phyloP scores from a whole-genome alignment of 1,140 invertebrate genomes.

The Brachionus calyciflorus region DNA sequence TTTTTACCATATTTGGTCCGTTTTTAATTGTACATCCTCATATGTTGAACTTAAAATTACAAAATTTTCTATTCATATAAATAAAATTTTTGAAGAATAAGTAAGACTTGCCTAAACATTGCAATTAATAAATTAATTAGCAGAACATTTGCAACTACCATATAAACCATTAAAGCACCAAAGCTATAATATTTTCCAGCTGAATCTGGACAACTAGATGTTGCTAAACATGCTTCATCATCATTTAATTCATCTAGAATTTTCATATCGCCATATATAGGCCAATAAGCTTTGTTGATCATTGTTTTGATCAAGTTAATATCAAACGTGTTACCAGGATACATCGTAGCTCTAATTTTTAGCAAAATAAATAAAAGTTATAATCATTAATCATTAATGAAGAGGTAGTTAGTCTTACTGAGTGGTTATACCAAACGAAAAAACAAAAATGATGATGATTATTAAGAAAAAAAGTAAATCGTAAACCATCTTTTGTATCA shows the following conservation, averaged over 20 bases:
- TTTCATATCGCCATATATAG: slow-evolving; percentile 58
- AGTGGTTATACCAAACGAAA: neutral
- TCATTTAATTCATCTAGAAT: slow-evolving; percentile 52
- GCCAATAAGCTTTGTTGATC: slow-evolving; percentile 56
- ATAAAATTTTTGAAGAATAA: neutral
- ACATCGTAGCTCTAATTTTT: slow-evolving; percentile 50
- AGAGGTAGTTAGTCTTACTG: neutral
- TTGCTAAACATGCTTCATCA: neutral
- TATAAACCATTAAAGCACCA: slow-evolving; percentile 49
- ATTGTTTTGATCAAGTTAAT: neutral
- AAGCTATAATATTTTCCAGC: neutral
- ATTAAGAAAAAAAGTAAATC: neutral
- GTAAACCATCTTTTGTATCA: slow-evolving; percentile 57
- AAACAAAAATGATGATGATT: slow-evolving; percentile 3
- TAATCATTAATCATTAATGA: neutral
- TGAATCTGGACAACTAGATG: neutral
- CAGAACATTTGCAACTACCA: slow-evolving; percentile 56
- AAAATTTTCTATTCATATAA: neutral
- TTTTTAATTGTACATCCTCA: slow-evolving; percentile 40
- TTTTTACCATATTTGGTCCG: slow-evolving; percentile 27
- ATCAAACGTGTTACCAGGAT: slow-evolving; percentile 48
- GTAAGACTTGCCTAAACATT: slow-evolving; percentile 55
- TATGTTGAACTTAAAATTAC: slow-evolving; percentile 35
- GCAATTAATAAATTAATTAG: slow-evolving; percentile 58
- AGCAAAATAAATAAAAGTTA: slow-evolving; percentile 25